Percentiles rank a stretch among this genome's conserved stretches.
Evolutionary conservation across 2,113 vertebrate genomes (phyloP).

Genomic region (Eulacestoma nigropectus): DNA sequence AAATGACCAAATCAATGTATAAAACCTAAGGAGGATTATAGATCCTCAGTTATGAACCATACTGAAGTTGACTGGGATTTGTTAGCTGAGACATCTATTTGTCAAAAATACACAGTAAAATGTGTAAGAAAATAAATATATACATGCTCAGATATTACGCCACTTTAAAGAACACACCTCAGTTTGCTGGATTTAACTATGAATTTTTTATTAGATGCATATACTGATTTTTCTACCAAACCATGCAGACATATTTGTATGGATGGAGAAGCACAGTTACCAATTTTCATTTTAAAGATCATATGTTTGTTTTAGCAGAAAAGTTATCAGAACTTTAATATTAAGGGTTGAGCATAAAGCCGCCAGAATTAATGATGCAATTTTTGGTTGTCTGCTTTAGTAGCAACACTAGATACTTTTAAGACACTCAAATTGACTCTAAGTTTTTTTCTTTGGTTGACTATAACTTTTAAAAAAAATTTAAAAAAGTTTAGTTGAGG

Average conservation of each 20-base stretch:
- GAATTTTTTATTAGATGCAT: neutral
- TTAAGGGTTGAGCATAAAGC: neutral
- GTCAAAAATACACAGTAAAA: conserved; percentile 21
- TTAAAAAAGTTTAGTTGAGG: neutral
- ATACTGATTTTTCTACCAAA: neutral
- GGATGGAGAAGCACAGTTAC: neutral
- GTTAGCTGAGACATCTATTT: conserved; percentile 5
- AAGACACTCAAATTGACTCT: neutral
- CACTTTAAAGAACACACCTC: neutral
- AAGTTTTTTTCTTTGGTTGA: neutral
- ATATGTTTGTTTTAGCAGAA: neutral
- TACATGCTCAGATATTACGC: neutral
- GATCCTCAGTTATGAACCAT: conserved; percentile 31
- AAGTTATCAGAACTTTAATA: neutral
- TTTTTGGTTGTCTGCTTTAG: neutral
- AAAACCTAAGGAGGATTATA: conserved; percentile 35
- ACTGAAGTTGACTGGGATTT: conserved; percentile 11
- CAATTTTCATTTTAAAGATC: neutral
- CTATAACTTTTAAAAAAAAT: neutral
- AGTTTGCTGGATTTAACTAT: neutral
- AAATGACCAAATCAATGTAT: conserved; percentile 58
- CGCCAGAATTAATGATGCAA: neutral
- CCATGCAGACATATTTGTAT: neutral
- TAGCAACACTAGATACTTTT: neutral
- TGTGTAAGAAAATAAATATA: neutral